Evolutionary conservation across 2,888 invertebrate species (phyloP).

Genomic region (Calliopum simillimum): DNA sequence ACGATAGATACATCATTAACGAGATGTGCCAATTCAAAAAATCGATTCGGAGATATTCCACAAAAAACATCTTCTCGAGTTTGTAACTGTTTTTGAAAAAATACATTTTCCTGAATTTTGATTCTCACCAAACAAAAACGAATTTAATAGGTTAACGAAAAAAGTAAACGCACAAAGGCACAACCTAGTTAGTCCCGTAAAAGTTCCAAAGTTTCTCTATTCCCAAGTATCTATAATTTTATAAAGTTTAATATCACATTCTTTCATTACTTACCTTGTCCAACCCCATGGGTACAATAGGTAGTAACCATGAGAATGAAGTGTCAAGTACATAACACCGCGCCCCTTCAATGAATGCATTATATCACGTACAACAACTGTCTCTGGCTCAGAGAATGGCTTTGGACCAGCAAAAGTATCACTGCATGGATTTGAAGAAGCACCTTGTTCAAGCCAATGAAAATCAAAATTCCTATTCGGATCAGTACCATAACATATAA

Average conservation of each 20-base stretch:
- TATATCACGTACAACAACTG: conserved; percentile 71
- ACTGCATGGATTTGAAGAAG: conserved; percentile 68
- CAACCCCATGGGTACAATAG: conserved; percentile 79
- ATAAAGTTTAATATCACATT: neutral
- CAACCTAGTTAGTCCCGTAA: too few relatives aligned
- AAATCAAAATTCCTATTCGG: conserved; percentile 82
- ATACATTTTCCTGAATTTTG: too few relatives aligned
- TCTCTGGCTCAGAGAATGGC: conserved; percentile 78
- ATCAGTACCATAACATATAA: conserved; percentile 76
- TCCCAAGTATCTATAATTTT: too few relatives aligned
- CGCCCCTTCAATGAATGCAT: conserved; percentile 68
- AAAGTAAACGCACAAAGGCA: too few relatives aligned
- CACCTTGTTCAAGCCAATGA: conserved; percentile 74
- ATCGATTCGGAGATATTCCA: too few relatives aligned
- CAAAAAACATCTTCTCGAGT: too few relatives aligned
- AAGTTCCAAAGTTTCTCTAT: neutral
- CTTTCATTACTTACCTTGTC: conserved; percentile 62
- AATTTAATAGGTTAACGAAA: too few relatives aligned
- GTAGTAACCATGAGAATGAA: conserved; percentile 81
- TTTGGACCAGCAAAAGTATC: conserved; percentile 73
- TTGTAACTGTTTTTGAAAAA: too few relatives aligned
- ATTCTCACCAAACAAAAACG: too few relatives aligned
- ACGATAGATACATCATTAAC: too few relatives aligned
- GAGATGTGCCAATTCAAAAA: too few relatives aligned
- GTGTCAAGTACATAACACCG: conserved; percentile 74